A percentile compares a stretch with the other conserved stretches of the same genome.
Evolutionary conservation across 1,140 invertebrate genomes (phyloP).

Genomic region (Caerostris extrusa): DNA sequence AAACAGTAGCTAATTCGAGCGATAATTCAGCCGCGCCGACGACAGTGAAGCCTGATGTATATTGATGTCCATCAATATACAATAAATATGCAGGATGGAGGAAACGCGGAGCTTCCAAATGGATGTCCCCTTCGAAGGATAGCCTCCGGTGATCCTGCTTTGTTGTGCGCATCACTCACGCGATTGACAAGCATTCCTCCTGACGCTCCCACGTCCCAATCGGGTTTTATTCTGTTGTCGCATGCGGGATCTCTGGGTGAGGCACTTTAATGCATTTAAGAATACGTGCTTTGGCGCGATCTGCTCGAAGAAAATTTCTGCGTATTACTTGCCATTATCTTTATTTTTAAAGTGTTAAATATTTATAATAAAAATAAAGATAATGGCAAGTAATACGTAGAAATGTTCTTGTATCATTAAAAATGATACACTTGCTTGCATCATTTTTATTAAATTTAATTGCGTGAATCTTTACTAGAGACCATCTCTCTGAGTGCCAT

Average conservation of each 20-base stretch:
- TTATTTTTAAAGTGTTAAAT: too few relatives aligned
- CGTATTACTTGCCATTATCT: too few relatives aligned
- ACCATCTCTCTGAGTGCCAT: too few relatives aligned
- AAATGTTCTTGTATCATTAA: too few relatives aligned
- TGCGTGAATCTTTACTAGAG: too few relatives aligned
- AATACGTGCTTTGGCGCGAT: too few relatives aligned
- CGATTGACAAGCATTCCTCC: neutral
- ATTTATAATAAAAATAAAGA: too few relatives aligned
- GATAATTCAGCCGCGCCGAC: neutral
- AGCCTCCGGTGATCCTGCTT: neutral
- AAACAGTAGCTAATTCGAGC: neutral
- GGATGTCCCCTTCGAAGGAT: neutral
- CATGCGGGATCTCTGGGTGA: neutral
- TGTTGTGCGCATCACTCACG: neutral
- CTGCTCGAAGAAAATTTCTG: too few relatives aligned
- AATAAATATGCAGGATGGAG: constrained; percentile 23
- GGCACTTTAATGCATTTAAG: too few relatives aligned
- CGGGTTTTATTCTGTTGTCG: neutral
- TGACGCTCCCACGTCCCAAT: neutral
- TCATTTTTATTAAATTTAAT: too few relatives aligned
- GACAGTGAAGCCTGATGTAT: neutral
- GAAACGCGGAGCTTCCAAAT: neutral
- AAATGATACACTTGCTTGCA: too few relatives aligned
- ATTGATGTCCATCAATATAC: neutral
- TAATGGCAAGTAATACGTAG: too few relatives aligned